Base-by-base conservation (phyloP, 1,140 invertebrate genomes). In the Vollenhovia emeryi region DNA sequence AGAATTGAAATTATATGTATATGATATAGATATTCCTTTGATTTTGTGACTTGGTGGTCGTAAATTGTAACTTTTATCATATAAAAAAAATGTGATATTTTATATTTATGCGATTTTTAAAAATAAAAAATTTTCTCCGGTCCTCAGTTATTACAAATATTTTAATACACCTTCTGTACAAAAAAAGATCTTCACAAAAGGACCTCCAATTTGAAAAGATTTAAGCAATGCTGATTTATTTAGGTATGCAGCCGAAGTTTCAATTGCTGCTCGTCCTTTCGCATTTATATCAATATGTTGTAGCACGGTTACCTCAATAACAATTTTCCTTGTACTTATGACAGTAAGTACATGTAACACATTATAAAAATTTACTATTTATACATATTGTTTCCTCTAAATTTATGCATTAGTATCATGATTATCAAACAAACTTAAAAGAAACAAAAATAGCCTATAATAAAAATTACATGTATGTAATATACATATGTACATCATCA, bases 191-290 rank as follows among this genome's bases (percentile, higher is more conserved):
- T n/a, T n/a, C n/a, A n/a, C n/a, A n/a, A n/a, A 0, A 3, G 3
- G 33, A 36, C 6, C 3, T 43, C 13, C 13, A 11, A 43, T 43
- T 36, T 36, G 0, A 36, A 36, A 36, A 24, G 0, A 45, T 40
- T 76, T 68, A 15, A 43, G 8, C 57, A n/a, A 36, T 62, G 0
- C 2, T 50, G 18, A 71, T 62, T 62, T 76, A 76, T 62, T 62
- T 62, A 87, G 86, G 40, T 87, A 62, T n/a, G 83, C 83, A 21
- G 36, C 1, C 0, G 57, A 87, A 33, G 40, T 64, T 9, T 24
- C 30, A 15, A 3, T 45, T 30, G 8, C 15, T 33, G 33, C n/a
- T 27, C 45, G 66, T 60, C 52, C 73, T 18, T 68, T 84, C 1
- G 84, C 75, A 36, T 52, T 84, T n/a, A n/a, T n/a, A 3, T 21